Percentiles rank a stretch among this genome's conserved stretches.
phyloP scores from a whole-genome alignment of 2,888 invertebrate species.

The Teleogryllus oceanicus region DNA sequence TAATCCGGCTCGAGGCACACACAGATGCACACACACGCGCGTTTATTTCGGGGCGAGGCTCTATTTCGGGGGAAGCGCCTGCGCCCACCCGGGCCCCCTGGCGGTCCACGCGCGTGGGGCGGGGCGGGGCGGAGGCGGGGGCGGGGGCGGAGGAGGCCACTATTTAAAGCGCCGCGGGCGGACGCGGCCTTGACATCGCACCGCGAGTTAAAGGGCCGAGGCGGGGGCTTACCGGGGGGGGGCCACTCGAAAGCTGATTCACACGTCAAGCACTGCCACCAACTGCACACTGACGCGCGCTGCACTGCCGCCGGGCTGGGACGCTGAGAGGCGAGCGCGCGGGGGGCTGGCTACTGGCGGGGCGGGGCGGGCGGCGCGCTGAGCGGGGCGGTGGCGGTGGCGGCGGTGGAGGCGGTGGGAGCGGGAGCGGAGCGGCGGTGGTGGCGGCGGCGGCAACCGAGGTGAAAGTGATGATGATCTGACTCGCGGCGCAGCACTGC shows the following conservation, averaged over 20 bases:
- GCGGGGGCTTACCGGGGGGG: slow-evolving; percentile 33
- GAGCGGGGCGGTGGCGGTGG: neutral
- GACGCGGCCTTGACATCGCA: neutral
- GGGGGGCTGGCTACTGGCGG: neutral
- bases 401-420: neutral
- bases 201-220: neutral
- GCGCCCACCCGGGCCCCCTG: slow-evolving; percentile 20
- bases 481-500: neutral
- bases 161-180: neutral
- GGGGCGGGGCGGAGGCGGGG: no score
- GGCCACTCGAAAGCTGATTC: neutral
- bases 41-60: slow-evolving; percentile 19
- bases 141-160: neutral
- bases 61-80: no score
- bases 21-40: no score
- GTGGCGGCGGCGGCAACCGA: neutral
- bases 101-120: neutral
- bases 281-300: neutral
- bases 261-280: neutral
- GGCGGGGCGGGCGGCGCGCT: neutral
- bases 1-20: no score
- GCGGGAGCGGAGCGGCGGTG: neutral
- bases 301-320: no score
- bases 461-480: neutral
- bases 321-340: no score